phyloP scores from a whole-genome alignment of 2,888 invertebrate species.

The Drosophila subsilvestris region DNA sequence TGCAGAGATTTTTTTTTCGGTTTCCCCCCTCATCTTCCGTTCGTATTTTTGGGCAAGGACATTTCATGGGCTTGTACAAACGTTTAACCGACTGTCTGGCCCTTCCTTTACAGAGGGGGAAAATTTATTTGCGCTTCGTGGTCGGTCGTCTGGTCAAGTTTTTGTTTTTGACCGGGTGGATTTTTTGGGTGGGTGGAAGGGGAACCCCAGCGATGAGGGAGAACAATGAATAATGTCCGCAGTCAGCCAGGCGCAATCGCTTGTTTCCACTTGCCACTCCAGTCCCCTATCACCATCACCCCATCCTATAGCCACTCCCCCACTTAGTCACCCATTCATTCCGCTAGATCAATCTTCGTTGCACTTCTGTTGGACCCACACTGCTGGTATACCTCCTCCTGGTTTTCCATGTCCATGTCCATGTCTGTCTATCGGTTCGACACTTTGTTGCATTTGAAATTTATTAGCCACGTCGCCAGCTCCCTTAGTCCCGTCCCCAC shows the following conservation, averaged over 20 bases:
- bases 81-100: slow-evolving; percentile 73
- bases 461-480: slow-evolving; percentile 69
- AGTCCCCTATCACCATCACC: slow-evolving; percentile 9
- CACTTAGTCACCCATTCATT: slow-evolving; percentile 71
- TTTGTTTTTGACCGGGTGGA: slow-evolving; percentile 53
- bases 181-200: slow-evolving; percentile 18
- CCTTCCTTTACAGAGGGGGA: slow-evolving; percentile 29
- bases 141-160: slow-evolving; percentile 70
- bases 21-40: slow-evolving; percentile 7
- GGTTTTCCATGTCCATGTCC: slow-evolving; percentile 27
- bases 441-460: slow-evolving; percentile 79
- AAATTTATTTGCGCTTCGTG: slow-evolving; percentile 77
- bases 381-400: background rate
- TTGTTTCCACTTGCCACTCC: slow-evolving; percentile 55
- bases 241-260: slow-evolving; percentile 66
- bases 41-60: slow-evolving; percentile 60
- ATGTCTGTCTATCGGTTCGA: slow-evolving; percentile 71
- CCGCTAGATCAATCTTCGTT: slow-evolving; percentile 81
- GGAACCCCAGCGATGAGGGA: slow-evolving; percentile 28
- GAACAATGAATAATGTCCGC: slow-evolving; percentile 74
- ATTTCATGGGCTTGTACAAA: slow-evolving; percentile 75
- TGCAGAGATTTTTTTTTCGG: slow-evolving; percentile 43
- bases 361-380: slow-evolving; percentile 55
- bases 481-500: slow-evolving; percentile 4
- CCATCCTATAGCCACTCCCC: slow-evolving; percentile 4